phyloP scores from a whole-genome alignment of 2,113 vertebrate genomes.

The Crotalus viridis region DNA sequence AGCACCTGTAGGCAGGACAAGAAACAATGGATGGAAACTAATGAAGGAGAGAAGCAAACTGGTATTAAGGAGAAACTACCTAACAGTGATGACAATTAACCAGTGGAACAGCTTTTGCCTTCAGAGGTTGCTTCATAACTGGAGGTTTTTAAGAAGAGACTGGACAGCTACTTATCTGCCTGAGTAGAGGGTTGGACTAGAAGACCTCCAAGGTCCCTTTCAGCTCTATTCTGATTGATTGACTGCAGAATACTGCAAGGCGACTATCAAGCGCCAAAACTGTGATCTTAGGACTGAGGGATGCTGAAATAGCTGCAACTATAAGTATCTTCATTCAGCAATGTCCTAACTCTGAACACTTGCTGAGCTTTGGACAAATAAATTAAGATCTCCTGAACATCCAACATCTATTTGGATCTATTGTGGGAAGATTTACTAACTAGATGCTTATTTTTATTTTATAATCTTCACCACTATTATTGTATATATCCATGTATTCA shows the following conservation, averaged over 20 bases:
- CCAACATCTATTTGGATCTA: neutral
- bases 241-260: neutral
- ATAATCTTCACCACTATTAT: neutral
- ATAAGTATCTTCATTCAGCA: neutral
- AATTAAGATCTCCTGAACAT: neutral
- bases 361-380: neutral
- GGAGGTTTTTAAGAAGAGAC: no score
- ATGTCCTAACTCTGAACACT: neutral
- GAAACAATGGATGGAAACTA: no score
- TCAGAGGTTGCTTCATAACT: no score
- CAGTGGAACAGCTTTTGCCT: no score
- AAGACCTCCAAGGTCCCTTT: no score
- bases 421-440: neutral
- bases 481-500: neutral
- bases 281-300: neutral
- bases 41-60: no score
- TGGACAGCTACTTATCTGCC: no score
- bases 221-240: no score
- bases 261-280: neutral
- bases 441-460: neutral
- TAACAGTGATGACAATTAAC: no score
- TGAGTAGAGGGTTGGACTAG: no score
- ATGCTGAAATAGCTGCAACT: neutral
- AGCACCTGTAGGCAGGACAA: no score
- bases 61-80: no score